Conservation (phyloP, 2,797 vertebrate species). For the Margarornis squamiger region DNA sequence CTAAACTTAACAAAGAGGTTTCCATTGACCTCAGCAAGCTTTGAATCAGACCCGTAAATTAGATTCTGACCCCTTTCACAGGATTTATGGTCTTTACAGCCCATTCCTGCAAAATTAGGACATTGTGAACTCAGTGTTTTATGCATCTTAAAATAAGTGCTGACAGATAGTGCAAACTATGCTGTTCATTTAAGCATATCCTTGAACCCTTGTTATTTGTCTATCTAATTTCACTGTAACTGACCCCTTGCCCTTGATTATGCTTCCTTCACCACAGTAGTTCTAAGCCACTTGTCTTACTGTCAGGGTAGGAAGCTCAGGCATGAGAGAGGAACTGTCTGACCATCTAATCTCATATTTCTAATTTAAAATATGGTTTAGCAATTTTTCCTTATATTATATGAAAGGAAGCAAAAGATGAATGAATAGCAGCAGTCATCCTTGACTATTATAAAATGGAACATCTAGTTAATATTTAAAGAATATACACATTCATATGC, state of each 20-base stretch:
- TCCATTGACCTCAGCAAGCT: neutral
- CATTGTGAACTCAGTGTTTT: neutral
- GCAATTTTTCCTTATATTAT: neutral
- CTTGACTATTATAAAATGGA: neutral
- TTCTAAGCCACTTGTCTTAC: neutral
- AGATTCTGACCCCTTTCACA: neutral
- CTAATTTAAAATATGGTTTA: neutral
- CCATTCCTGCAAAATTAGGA: neutral
- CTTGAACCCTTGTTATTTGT: neutral
- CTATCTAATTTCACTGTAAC: neutral
- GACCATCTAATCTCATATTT: neutral
- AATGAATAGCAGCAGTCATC: neutral
- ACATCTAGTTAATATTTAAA: neutral
- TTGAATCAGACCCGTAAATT: neutral
- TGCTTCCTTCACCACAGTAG: neutral
- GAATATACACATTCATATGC: neutral
- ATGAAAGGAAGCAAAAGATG: neutral
- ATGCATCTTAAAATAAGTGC: neutral
- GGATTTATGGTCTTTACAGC: neutral
- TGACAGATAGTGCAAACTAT: neutral
- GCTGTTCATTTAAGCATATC: neutral
- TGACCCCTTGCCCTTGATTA: neutral
- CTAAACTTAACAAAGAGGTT: neutral
- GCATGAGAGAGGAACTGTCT: neutral
- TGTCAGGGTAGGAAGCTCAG: neutral